A percentile compares a stretch with the other conserved stretches of the same genome.
phyloP scores from a whole-genome alignment of 2,888 invertebrate species.

The Perdita meconis region DNA sequence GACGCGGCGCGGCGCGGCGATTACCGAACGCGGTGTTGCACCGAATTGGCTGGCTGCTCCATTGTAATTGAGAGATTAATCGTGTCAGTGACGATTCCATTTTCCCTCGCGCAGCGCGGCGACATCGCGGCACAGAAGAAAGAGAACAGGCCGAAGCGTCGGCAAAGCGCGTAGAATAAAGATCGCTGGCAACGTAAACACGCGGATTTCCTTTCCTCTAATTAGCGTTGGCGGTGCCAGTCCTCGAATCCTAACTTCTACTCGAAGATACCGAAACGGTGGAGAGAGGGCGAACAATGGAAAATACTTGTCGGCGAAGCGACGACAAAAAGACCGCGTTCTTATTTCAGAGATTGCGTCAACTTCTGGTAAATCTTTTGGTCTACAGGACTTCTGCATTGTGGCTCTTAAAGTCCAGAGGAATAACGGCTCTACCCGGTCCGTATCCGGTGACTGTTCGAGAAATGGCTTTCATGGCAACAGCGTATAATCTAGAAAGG shows the following conservation, averaged over 20 bases:
- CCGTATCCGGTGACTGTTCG: conserved; percentile 6
- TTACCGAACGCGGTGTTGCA: conserved; percentile 24
- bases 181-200: conserved; percentile 30
- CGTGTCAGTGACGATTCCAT: conserved; percentile 49
- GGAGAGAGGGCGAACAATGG: conserved; percentile 26
- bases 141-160: conserved; percentile 9
- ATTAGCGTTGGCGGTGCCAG: conserved; percentile 34
- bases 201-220: conserved; percentile 15
- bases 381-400: conserved; percentile 47
- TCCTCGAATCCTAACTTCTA: background rate
- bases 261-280: conserved; percentile 12
- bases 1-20: conserved; percentile 22
- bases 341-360: conserved; percentile 6
- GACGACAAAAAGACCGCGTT: conserved; percentile 13
- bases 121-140: background rate
- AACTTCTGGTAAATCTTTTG: conserved; percentile 43
- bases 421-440: conserved; percentile 36
- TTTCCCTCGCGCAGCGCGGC: background rate
- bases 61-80: conserved; percentile 61
- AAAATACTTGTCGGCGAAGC: conserved; percentile 23
- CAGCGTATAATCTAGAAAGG: conserved; percentile 43
- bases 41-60: conserved; percentile 51
- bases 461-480: conserved; percentile 26
- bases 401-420: conserved; percentile 34
- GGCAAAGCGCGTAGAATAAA: conserved; percentile 33